phyloP scores from a whole-genome alignment of 2,888 invertebrate species.

The Calliscelio sp. region DNA sequence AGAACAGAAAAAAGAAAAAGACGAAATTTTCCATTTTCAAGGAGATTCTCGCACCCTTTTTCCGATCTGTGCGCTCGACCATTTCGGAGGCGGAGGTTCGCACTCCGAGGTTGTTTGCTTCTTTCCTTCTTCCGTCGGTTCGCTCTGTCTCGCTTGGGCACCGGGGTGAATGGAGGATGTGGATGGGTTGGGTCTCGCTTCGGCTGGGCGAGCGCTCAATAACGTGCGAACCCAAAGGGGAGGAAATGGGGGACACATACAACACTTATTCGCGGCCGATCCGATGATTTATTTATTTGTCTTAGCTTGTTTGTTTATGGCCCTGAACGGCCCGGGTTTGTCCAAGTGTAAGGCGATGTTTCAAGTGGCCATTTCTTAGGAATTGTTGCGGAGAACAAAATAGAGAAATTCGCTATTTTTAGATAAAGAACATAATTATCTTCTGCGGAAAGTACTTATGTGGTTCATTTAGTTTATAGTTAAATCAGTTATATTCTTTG shows the following conservation, averaged over 20 bases:
- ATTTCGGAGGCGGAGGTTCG: constrained; percentile 57
- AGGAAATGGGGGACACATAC: constrained; percentile 83
- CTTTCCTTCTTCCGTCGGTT: constrained; percentile 58
- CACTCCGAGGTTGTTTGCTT: constrained; percentile 52
- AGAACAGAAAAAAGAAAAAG: no score
- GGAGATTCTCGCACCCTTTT: constrained; percentile 75
- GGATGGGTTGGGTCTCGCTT: constrained; percentile 87
- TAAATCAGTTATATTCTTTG: no score
- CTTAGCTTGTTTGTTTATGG: constrained; percentile 61
- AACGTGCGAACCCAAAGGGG: constrained; percentile 88
- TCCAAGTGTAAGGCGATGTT: no score
- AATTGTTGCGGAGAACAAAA: no score
- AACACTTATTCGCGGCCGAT: constrained; percentile 59
- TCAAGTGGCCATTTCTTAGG: no score
- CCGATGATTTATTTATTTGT: constrained; percentile 60
- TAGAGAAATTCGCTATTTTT: no score
- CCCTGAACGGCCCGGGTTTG: no score
- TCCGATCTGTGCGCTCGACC: constrained; percentile 64
- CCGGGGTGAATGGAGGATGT: constrained; percentile 79
- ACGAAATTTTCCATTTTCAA: constrained; percentile 84
- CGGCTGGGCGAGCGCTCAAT: constrained; percentile 88
- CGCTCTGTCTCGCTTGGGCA: constrained; percentile 76
- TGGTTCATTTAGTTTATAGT: no score
- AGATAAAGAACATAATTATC: no score
- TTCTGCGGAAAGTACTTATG: no score